Percentiles rank a stretch among this genome's conserved stretches.
phyloP scores from a whole-genome alignment of 1,140 invertebrate species.

The Ostrea edulis region DNA sequence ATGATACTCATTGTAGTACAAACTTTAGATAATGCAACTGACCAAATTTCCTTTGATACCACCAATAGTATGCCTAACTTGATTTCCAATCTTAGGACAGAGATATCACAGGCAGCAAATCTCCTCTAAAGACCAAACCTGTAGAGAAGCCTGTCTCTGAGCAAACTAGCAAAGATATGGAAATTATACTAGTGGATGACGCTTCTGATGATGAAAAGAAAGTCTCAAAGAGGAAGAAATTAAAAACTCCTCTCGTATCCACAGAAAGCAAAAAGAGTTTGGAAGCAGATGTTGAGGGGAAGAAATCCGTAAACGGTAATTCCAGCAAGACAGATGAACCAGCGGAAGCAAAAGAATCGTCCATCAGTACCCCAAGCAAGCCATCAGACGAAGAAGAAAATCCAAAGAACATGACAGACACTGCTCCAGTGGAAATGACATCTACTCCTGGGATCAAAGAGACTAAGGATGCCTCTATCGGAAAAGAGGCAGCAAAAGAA shows the following conservation, averaged over 20 bases:
- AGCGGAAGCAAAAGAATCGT: neutral
- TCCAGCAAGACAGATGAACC: neutral
- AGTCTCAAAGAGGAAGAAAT: neutral
- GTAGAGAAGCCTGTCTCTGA: neutral
- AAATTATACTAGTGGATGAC: neutral
- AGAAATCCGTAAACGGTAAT: neutral
- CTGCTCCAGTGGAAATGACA: too few relatives aligned
- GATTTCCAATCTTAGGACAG: neutral
- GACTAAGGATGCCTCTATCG: too few relatives aligned
- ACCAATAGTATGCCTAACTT: neutral
- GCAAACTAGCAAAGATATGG: neutral
- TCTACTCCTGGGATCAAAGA: too few relatives aligned
- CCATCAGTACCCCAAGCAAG: neutral
- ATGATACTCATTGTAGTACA: too few relatives aligned
- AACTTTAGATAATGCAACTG: too few relatives aligned
- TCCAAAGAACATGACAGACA: too few relatives aligned
- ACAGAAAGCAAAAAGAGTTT: neutral
- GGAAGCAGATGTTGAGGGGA: neutral
- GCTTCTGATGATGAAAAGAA: neutral
- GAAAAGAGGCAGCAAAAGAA: neutral
- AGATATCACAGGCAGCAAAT: neutral
- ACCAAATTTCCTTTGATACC: too few relatives aligned
- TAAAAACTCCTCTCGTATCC: neutral
- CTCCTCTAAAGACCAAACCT: neutral
- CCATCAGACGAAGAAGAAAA: neutral